Evolutionary conservation across 2,113 vertebrate species (phyloP).

Genomic region (Desmodus rotundus): DNA sequence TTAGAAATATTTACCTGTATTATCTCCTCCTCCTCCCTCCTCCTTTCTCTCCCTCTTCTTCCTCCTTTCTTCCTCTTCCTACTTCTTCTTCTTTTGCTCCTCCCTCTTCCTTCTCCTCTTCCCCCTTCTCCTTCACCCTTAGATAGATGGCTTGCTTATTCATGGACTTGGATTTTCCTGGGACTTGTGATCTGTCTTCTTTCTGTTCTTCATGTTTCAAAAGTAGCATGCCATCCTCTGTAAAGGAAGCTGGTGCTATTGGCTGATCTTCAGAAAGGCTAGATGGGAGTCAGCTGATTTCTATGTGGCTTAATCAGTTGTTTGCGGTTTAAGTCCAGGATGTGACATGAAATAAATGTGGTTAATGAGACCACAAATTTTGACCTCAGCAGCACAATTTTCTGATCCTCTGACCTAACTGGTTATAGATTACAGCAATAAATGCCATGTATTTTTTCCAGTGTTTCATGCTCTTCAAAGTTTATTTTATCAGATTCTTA

Average conservation of each 20-base stretch:
- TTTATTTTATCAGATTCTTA: background rate
- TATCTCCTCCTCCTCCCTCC: background rate
- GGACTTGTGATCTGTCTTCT: background rate
- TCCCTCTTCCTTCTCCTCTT: background rate
- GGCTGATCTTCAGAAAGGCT: background rate
- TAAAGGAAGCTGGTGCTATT: background rate
- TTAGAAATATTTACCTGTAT: background rate
- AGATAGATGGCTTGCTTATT: background rate
- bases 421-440: background rate
- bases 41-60: too few species aligned
- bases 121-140: background rate
- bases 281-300: background rate
- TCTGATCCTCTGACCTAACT: constrained; percentile 1
- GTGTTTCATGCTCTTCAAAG: background rate
- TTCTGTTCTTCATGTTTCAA: constrained; percentile 38
- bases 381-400: background rate
- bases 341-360: constrained; percentile 10
- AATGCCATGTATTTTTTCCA: background rate
- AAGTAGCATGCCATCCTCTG: background rate
- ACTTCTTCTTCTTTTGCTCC: background rate
- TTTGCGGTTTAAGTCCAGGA: background rate
- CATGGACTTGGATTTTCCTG: background rate
- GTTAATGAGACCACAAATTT: background rate
- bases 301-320: background rate
- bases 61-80: background rate